Evolutionary conservation across 2,888 invertebrate genomes (phyloP).

Genomic region (Cenopis cana): DNA sequence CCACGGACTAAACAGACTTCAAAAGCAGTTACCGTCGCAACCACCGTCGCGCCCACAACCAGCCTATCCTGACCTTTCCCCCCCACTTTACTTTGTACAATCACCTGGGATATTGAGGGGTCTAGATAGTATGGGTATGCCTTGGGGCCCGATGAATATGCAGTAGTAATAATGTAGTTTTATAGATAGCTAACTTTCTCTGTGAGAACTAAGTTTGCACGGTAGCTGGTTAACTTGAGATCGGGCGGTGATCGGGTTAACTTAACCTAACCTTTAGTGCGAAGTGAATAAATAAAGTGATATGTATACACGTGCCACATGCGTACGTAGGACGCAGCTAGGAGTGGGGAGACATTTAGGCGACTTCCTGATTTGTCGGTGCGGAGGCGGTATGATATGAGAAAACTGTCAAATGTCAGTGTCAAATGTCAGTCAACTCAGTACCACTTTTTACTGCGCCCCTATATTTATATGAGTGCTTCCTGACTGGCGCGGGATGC

Average conservation of each 20-base stretch:
- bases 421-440: too few relatives aligned
- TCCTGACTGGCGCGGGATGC: too few relatives aligned
- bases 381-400: too few relatives aligned
- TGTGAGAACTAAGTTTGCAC: conserved; percentile 45
- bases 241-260: conserved; percentile 10
- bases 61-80: conserved; percentile 51
- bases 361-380: too few relatives aligned
- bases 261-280: conserved; percentile 21
- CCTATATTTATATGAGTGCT: too few relatives aligned
- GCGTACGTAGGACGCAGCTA: neutral
- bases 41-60: conserved; percentile 52
- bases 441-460: too few relatives aligned
- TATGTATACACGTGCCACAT: neutral
- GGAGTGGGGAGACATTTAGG: neutral
- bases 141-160: conserved; percentile 80
- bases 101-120: conserved; percentile 46
- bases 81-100: conserved; percentile 40
- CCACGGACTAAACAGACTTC: conserved; percentile 63
- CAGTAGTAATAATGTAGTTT: conserved; percentile 81
- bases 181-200: conserved; percentile 79
- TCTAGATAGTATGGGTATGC: conserved; percentile 62
- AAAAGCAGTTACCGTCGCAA: conserved; percentile 70
- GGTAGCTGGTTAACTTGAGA: conserved; percentile 17
- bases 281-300: neutral
- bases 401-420: too few relatives aligned